Evolutionary conservation across 2,113 vertebrate species (phyloP).

Genomic region (Capreolus pygargus): DNA sequence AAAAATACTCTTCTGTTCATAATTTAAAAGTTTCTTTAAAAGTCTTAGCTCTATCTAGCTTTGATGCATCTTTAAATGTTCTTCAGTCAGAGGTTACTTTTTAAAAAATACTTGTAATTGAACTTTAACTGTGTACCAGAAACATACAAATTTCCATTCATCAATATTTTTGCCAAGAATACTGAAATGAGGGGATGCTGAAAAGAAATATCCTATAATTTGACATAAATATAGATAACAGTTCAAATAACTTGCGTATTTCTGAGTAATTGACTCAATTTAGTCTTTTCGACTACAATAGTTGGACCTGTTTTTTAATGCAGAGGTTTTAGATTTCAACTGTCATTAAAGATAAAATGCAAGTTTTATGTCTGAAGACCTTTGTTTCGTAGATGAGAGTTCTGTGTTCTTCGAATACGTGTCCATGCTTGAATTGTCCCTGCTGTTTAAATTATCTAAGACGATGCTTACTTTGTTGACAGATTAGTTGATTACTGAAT

Average conservation of each 20-base stretch:
- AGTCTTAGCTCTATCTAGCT: neutral
- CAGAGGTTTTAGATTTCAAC: neutral
- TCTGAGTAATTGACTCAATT: neutral
- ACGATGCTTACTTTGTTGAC: neutral
- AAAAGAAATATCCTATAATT: neutral
- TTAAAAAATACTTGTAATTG: neutral
- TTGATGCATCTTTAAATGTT: neutral
- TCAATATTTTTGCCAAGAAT: conserved; percentile 4
- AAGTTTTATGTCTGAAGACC: neutral
- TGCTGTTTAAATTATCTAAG: neutral
- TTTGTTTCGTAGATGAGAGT: neutral
- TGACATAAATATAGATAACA: neutral
- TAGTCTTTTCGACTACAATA: neutral
- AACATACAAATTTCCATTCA: neutral
- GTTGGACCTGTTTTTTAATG: neutral
- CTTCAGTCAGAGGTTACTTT: neutral
- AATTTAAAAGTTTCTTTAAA: neutral
- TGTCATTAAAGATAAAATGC: neutral
- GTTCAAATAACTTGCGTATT: neutral
- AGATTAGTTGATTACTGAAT: neutral
- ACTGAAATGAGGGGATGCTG: neutral
- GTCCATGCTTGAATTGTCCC: neutral
- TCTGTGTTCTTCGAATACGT: neutral
- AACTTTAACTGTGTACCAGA: neutral
- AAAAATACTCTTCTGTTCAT: neutral